Evolutionary conservation across 2,113 vertebrate genomes (phyloP), one percentile per base, ranked within the genome.

Genomic region (Clupea harengus): DNA sequence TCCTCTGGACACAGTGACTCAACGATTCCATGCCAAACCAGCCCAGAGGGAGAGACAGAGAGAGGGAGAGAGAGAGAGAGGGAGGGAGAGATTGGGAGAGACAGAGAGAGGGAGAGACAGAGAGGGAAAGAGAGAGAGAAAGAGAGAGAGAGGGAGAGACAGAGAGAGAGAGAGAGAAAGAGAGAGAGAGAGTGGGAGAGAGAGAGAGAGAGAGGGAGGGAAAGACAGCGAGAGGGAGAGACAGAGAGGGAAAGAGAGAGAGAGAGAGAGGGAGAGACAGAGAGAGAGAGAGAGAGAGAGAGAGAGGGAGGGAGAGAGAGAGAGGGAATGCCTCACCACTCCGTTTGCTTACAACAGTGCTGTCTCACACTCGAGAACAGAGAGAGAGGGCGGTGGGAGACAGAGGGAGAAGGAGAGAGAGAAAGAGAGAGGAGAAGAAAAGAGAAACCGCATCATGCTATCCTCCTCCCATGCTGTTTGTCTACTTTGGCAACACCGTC

Each of bases 11-110:
- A 67, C 9, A 1, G 64, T 67, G 64, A 67, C 64, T 67, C 64
- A 67, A 67, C 64, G 25, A n/a, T 67, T 67, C 64, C 64, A 78
- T 78, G 72, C 72, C 72, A 78, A 78, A 32, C 10, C 32, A 39
- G 72, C 25, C 11, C 28, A 39, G 72, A 78, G 72, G 39, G 28
- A 32, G 4, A 1, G 11, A 39, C 28, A 75, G 72, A 39, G 28
- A 15, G 22, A 25, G n/a, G 28, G 64, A 67, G n/a, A 67, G 64
- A 28, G 64, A 28, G 64, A 28, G n/a, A 67, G n/a, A 67, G n/a
- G 9, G 7, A 64, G 6, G 8, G 60, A 39, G 2, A 39, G 39
- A 39, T 1, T 1, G 39, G 2, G 54, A 22, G 54, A 22, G 54
- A 22, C 0, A 22, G 18, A 60, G 60, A 64, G 4, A 64, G 60